Conservation (phyloP, 2,113 vertebrate species). For the Panurus biarmicus region DNA sequence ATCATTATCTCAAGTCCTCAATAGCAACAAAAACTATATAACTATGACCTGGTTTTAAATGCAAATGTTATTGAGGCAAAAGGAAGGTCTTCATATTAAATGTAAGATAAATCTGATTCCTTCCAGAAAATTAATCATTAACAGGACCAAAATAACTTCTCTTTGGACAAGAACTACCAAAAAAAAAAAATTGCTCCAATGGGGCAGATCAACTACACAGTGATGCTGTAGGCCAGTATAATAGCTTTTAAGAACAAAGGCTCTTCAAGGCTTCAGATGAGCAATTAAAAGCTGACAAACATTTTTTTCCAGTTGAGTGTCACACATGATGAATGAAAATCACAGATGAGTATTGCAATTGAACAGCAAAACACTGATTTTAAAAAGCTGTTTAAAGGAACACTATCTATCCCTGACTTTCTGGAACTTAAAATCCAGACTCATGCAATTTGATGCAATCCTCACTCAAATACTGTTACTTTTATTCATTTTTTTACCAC, state of each 20-base stretch:
- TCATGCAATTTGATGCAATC: background rate
- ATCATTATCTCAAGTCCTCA: background rate
- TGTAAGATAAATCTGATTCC: background rate
- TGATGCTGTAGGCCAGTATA: background rate
- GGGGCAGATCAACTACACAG: background rate
- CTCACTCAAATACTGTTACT: background rate
- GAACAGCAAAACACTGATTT: background rate
- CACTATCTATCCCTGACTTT: background rate
- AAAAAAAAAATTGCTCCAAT: background rate
- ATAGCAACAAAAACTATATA: background rate
- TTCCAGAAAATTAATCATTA: background rate
- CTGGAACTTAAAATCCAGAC: background rate
- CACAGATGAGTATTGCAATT: background rate
- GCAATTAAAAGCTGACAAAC: constrained; percentile 13
- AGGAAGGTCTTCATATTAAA: background rate
- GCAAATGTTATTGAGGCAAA: background rate
- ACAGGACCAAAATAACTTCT: background rate
- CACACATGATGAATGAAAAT: constrained; percentile 26
- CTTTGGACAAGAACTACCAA: background rate
- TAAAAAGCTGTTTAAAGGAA: background rate
- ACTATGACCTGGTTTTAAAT: background rate
- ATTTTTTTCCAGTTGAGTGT: background rate
- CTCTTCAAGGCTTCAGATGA: background rate
- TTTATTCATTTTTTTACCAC: background rate
- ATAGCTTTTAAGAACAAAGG: constrained; percentile 19